Percentiles rank a stretch among this genome's conserved stretches.
Evolutionary conservation across 2,113 vertebrate genomes (phyloP).

Genomic region (Okapia johnstoni): DNA sequence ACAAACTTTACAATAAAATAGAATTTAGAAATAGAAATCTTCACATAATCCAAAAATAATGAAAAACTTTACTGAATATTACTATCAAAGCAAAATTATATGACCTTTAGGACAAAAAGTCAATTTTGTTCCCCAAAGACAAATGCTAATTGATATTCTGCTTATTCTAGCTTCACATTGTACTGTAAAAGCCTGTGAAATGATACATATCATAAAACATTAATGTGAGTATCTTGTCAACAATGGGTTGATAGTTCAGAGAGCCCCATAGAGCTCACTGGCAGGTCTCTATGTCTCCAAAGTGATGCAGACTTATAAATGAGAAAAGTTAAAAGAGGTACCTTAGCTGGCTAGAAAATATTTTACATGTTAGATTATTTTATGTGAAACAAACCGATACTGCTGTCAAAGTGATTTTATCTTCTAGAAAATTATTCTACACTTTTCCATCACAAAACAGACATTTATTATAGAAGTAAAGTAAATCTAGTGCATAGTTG

Average conservation of each 20-base stretch:
- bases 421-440: conserved; percentile 74
- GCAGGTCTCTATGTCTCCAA: neutral
- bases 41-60: conserved; percentile 60
- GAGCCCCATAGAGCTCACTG: neutral
- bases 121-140: conserved; percentile 16
- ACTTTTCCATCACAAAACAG: conserved; percentile 75
- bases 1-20: conserved; percentile 36
- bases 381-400: conserved; percentile 66
- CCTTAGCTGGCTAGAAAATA: conserved; percentile 38
- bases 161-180: neutral
- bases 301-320: neutral
- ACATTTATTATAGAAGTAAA: conserved; percentile 71
- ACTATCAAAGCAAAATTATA: conserved; percentile 11
- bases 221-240: conserved; percentile 9
- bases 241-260: conserved; percentile 1
- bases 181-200: conserved; percentile 30
- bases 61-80: conserved; percentile 38
- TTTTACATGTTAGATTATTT: conserved; percentile 63
- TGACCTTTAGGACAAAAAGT: conserved; percentile 40
- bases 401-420: conserved; percentile 78
- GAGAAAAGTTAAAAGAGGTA: neutral
- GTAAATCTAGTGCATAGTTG: conserved; percentile 65
- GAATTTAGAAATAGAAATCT: conserved; percentile 42
- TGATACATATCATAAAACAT: neutral
- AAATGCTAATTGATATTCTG: conserved; percentile 48